These are phyloP conservation scores for Neotoxoptera formosana DNA, from an alignment of 1,140 invertebrate genomes.

Conservation along the genomic window DNA sequence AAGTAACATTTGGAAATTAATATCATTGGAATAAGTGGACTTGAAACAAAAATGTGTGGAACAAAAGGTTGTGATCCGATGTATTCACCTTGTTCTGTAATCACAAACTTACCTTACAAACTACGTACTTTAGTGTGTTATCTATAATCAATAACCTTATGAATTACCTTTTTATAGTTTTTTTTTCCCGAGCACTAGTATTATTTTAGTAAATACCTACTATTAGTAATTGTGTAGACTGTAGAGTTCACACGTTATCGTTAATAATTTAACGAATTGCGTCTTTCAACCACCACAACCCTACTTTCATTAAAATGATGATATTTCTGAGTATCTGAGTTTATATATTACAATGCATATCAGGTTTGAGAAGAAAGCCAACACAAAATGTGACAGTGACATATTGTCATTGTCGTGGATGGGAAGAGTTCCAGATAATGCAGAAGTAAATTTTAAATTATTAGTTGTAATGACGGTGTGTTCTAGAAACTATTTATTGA, in stretches of 20 bases:
- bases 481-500: background rate
- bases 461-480: background rate
- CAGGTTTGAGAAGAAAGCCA: slow-evolving; percentile 91
- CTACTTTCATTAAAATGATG: background rate
- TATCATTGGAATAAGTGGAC: too few species aligned
- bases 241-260: background rate
- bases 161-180: background rate
- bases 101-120: background rate
- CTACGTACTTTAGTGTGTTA: background rate
- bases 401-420: slow-evolving; percentile 96
- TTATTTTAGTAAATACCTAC: too few species aligned
- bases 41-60: too few species aligned
- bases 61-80: too few species aligned
- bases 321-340: background rate
- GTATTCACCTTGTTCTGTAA: background rate
- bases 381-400: slow-evolving; percentile 93
- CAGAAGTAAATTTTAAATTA: slow-evolving; percentile 14
- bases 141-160: slow-evolving; percentile 37
- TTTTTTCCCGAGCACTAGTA: background rate
- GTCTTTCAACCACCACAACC: background rate
- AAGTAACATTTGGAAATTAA: too few species aligned
- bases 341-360: slow-evolving; percentile 76
- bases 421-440: slow-evolving; percentile 94
- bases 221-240: background rate
- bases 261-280: background rate